These are phyloP conservation scores for Falco concolor DNA, from an alignment of 2,797 vertebrate species.

Conservation along the genomic window DNA sequence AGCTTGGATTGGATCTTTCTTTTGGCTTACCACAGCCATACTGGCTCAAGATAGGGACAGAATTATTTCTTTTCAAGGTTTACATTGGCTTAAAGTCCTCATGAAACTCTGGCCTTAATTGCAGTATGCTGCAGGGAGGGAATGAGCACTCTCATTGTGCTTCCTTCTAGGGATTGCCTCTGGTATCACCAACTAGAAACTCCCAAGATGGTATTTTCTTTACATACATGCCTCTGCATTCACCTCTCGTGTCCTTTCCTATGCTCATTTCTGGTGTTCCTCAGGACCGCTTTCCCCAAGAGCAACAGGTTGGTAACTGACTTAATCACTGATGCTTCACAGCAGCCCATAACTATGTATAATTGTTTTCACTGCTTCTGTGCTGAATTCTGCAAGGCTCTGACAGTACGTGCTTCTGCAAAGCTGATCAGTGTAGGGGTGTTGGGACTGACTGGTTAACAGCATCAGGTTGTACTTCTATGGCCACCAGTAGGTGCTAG, in stretches of 20 bases:
- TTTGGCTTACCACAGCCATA: not conserved
- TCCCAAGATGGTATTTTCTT: not conserved
- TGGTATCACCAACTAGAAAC: not conserved
- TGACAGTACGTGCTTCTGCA: not conserved
- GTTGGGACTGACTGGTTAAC: not conserved
- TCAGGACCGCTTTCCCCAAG: not conserved
- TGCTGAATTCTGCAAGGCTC: not conserved
- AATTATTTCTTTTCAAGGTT: not conserved
- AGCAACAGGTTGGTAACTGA: not conserved
- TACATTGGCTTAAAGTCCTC: not conserved
- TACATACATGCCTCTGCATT: not conserved
- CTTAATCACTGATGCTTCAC: not conserved
- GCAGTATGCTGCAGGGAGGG: not conserved
- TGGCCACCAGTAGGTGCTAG: not conserved
- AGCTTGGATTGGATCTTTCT: not conserved
- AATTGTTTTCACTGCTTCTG: not conserved
- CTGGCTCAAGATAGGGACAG: not conserved
- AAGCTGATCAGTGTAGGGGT: not conserved
- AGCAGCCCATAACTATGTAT: not conserved
- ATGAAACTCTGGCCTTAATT: not conserved
- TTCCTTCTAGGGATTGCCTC: not conserved
- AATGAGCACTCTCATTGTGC: not conserved
- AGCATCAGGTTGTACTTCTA: rapidly evolving
- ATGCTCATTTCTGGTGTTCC: not conserved
- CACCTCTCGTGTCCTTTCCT: not conserved